Percentiles rank a stretch among this genome's conserved stretches.
phyloP scores from a whole-genome alignment of 2,113 vertebrate genomes.

The Balaenoptera acutorostrata region DNA sequence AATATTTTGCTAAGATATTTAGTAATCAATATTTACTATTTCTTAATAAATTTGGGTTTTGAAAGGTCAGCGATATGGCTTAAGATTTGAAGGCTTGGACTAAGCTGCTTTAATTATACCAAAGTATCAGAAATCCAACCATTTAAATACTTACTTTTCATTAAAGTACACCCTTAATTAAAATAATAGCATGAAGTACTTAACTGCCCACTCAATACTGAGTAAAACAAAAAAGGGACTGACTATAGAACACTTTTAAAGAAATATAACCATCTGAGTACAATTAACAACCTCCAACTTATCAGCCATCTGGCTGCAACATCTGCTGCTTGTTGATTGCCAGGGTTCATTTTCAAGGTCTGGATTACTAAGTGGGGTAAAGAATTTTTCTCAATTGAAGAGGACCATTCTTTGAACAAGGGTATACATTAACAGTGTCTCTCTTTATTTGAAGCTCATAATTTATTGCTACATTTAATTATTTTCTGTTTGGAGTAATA shows the following conservation, averaged over 20 bases:
- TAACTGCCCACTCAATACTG: not conserved
- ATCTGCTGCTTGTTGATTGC: conserved; percentile 12
- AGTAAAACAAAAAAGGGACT: not conserved
- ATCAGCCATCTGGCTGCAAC: conserved; percentile 34
- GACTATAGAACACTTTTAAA: not conserved
- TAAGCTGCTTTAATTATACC: not conserved
- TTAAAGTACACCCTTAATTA: conserved; percentile 24
- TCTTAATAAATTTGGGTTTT: not conserved
- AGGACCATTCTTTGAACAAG: not conserved
- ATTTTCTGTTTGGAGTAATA: not conserved
- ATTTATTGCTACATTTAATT: not conserved
- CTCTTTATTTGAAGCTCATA: not conserved
- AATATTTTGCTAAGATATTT: not conserved
- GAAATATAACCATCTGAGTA: conserved; percentile 1
- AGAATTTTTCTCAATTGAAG: not conserved
- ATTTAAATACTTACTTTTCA: not conserved
- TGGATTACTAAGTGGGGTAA: not conserved
- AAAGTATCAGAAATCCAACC: not conserved
- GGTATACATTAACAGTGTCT: not conserved
- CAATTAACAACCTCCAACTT: conserved; percentile 27
- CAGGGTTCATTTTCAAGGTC: not conserved
- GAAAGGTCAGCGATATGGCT: not conserved
- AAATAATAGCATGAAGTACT: conserved; percentile 17
- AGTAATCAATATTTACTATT: not conserved
- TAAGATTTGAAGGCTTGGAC: not conserved